Evolutionary conservation across 2,113 vertebrate species (phyloP), one percentile per base, ranked within the genome.

Genomic region (Tor tambroides): DNA sequence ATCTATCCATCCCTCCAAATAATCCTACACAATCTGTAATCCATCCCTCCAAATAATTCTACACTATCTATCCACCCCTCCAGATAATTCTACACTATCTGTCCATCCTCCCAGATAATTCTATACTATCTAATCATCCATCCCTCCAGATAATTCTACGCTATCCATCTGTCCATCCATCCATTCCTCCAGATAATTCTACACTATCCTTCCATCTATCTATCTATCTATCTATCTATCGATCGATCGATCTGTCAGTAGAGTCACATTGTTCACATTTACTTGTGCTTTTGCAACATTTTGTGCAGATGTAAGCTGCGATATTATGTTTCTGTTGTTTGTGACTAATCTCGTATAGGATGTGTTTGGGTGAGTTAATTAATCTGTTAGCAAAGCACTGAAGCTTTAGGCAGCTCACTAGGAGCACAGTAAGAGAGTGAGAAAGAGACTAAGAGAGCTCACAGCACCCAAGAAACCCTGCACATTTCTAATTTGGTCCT

Each of bases 401-500:
- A 14, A 46, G 72, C 41, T 26, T 49, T 26, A 17, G 72, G 11
- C 14, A 49, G 74, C 41, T 76, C n/a, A 49, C 14, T 26, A 9
- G 41, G 38, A 49, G 23, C 72, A 54, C 46, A 54, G 71, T 41
- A 75, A 75, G 2, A 56, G 28, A 56, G n/a, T 54, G 76, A 79
- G 43, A 51, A 78, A 78, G 30, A 4, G 67, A 71, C 67, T 6
- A 32, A 71, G 67, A 69, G 26, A 56, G 30, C 76, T 56, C 9
- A 0, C 46, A 56, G 76, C 43, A 23, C 63, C 26, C 28, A 30
- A 23, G 43, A 69, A 81, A 63, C 65, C 41, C 30, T 32, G 43
- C 81, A 46, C 38, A 67, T 82, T 83, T 83, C 41, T 71, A 83
- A 83, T 71, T 71, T n/a, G 43, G 41, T 83, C 81, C 81, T 71